Conservation (phyloP, 1,140 invertebrate species). For the Holcopasites calliopsidis region DNA sequence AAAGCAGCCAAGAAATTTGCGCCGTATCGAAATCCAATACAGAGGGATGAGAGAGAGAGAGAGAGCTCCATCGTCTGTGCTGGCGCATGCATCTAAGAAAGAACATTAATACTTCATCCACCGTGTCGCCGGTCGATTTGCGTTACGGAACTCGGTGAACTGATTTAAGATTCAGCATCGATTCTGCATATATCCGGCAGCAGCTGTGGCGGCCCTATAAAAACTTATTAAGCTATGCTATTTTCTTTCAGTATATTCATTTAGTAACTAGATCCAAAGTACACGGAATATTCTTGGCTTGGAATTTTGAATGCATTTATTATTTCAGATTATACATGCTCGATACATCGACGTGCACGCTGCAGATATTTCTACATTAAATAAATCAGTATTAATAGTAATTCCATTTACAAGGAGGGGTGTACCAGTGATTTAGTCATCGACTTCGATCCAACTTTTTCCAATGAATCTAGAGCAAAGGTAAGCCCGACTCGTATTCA, state of each 20-base stretch:
- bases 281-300: background rate
- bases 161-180: conserved; percentile 43
- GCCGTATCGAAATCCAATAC: conserved; percentile 43
- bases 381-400: no score
- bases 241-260: background rate
- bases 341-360: no score
- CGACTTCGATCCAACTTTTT: no score
- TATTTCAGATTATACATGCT: no score
- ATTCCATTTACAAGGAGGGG: no score
- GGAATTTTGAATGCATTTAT: no score
- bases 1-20: conserved; percentile 21
- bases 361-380: no score
- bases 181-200: conserved; percentile 17
- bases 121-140: conserved; percentile 34
- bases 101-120: conserved; percentile 46
- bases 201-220: background rate
- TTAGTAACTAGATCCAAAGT: background rate
- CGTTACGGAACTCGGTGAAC: conserved; percentile 19
- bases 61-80: background rate
- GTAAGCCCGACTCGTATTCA: no score
- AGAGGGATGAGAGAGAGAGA: background rate
- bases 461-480: no score
- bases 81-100: conserved; percentile 36
- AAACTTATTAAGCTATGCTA: background rate
- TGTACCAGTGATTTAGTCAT: no score